Evolutionary conservation across 2,888 invertebrate genomes (phyloP), one percentile per base, ranked within the genome.

Genomic region (Sarcophaga subvicina): DNA sequence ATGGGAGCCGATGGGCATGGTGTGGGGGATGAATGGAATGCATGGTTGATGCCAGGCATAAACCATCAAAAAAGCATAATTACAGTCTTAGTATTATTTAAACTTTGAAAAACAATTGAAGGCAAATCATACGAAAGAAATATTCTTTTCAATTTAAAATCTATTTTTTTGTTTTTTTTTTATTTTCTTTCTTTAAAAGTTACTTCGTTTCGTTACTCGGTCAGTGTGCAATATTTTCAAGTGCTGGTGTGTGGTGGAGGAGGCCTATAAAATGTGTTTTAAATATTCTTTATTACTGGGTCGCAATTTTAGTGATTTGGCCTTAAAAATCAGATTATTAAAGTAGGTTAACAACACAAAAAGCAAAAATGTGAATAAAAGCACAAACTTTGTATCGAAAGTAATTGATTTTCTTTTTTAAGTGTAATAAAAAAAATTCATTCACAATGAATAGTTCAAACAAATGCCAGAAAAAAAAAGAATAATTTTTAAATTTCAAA

Each of bases 241-340:
- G 62, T 62, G 47, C 10, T 47, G 37, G 6, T 64, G 37, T 37
- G 37, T 8, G 2, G 49, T 12, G 70, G 62, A 60, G 22, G 37
- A 60, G 22, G 37, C 17, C 37, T 37, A 71, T 37, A 82, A 49
- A 66, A 90, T 90, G 90, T 90, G 90, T 80, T 90, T 89, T 88
- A 90, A 90, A 85, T 89, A 88, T 62, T 89, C 90, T 12, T 76
- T 88, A 76, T 80, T 89, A 37, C 72, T 90, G 77, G 89, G 90
- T 25, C 89, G 85, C 47, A 89, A 89, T 88, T 87, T 89, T 25
- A 90, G 88, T 87, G 88, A 80, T 71, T 84, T 86, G 62, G 45
- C 71, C 25, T 64, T 84, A n/a, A 87, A 85, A 78, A 71, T 80
- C 5, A 73, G 73, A 69, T 70, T 87, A 14, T 62, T 87, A 47